A percentile compares a stretch with the other conserved stretches of the same genome.
These are phyloP conservation scores for Callyntrura guangdongensis DNA, from an alignment of 2,888 invertebrate genomes.

Conservation along the genomic window DNA sequence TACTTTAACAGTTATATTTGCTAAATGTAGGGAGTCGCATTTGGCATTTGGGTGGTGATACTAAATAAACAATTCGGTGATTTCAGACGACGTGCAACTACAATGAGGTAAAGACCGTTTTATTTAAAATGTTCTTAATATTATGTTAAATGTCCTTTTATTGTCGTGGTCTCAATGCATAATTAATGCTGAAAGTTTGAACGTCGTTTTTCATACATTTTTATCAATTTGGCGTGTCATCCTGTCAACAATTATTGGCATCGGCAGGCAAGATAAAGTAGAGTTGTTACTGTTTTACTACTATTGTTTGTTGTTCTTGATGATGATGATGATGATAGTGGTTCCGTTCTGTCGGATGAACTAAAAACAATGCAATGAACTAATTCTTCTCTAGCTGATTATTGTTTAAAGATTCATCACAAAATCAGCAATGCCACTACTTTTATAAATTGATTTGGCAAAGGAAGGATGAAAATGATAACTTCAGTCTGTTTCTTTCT, in stretches of 20 bases:
- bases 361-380: conserved; percentile 63
- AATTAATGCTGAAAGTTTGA: conserved; percentile 14
- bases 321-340: not conserved
- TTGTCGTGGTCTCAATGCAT: conserved; percentile 52
- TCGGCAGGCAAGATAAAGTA: not conserved
- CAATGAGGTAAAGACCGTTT: not conserved
- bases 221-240: conserved; percentile 8
- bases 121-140: not conserved
- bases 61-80: too few relatives aligned
- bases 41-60: not conserved
- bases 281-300: too few relatives aligned
- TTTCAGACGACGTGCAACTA: not conserved
- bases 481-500: conserved; percentile 47
- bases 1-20: conserved; percentile 1
- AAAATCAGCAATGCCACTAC: conserved; percentile 3
- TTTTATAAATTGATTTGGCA: not conserved
- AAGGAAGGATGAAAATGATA: conserved; percentile 13
- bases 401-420: conserved; percentile 26
- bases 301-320: too few relatives aligned
- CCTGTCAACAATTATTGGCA: not conserved
- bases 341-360: conserved; percentile 40
- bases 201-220: not conserved
- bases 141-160: conserved; percentile 28
- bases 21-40: conserved; percentile 1
- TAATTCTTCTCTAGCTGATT: conserved; percentile 5